phyloP scores from a whole-genome alignment of 1,140 invertebrate genomes.

The Neodiprion pinetum region DNA sequence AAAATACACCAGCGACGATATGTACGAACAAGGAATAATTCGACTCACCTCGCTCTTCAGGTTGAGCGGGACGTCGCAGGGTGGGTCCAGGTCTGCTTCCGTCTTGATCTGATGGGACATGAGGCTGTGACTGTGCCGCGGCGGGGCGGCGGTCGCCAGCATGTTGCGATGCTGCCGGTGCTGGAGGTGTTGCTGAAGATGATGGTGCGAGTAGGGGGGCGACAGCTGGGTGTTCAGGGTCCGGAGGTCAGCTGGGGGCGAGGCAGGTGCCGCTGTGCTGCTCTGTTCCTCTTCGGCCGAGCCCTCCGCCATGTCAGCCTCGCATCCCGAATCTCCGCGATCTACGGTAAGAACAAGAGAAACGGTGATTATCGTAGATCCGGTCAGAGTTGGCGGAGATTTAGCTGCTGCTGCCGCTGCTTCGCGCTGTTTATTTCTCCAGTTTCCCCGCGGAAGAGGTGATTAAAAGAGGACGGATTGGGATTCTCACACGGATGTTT shows the following conservation, averaged over 20 bases:
- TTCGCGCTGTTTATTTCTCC: no score
- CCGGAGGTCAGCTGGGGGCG: constrained; percentile 60
- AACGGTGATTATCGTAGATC: no score
- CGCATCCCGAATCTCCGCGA: constrained; percentile 59
- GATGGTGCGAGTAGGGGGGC: constrained; percentile 54
- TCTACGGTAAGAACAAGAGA: constrained; percentile 36
- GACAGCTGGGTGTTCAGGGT: constrained; percentile 59
- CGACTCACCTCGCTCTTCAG: constrained; percentile 60
- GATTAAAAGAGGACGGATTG: no score
- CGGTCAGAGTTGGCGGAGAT: no score
- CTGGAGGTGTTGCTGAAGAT: constrained; percentile 50
- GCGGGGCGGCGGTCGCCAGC: constrained; percentile 58
- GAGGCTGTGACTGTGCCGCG: constrained; percentile 57
- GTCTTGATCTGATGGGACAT: constrained; percentile 58
- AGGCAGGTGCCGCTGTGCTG: constrained; percentile 61
- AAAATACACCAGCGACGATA: no score
- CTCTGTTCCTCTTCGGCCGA: constrained; percentile 63
- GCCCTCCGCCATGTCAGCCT: constrained; percentile 64
- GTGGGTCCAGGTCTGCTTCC: constrained; percentile 54
- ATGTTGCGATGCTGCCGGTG: constrained; percentile 59
- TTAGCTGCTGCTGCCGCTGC: no score
- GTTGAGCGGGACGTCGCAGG: constrained; percentile 60
- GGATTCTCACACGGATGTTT: no score
- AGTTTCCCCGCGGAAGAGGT: no score
- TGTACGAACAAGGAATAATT: no score